A percentile compares a stretch with the other conserved stretches of the same genome.
phyloP scores from a whole-genome alignment of 2,888 invertebrate genomes.

The Baronia brevicornis region DNA sequence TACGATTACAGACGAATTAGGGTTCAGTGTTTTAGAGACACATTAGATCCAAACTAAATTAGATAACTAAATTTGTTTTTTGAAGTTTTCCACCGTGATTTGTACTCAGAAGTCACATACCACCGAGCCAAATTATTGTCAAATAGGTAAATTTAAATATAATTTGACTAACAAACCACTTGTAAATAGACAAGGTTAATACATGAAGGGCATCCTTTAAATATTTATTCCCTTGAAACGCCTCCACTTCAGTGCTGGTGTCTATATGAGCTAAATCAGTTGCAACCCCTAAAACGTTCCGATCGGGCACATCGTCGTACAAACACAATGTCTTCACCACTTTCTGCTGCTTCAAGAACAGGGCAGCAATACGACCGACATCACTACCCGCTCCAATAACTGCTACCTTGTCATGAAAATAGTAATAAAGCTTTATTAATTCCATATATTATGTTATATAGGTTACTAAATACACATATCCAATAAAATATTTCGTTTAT shows the following conservation, averaged over 20 bases:
- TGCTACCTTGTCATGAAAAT: conserved; percentile 35
- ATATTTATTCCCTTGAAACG: conserved; percentile 51
- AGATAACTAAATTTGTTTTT: too few relatives aligned
- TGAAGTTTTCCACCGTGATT: too few relatives aligned
- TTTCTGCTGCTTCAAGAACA: conserved; percentile 57
- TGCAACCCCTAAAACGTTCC: conserved; percentile 48
- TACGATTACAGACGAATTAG: too few relatives aligned
- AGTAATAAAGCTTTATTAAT: too few relatives aligned
- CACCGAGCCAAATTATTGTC: too few relatives aligned
- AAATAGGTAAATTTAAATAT: background rate
- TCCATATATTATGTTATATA: too few relatives aligned
- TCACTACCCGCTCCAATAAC: conserved; percentile 60
- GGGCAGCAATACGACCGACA: conserved; percentile 46
- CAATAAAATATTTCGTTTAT: too few relatives aligned
- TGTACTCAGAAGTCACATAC: too few relatives aligned
- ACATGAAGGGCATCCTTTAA: conserved; percentile 45
- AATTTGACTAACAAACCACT: background rate
- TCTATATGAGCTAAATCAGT: conserved; percentile 61
- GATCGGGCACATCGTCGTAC: conserved; percentile 45
- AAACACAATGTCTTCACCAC: conserved; percentile 44
- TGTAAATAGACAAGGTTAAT: conserved; percentile 8
- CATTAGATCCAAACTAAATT: too few relatives aligned
- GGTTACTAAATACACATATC: too few relatives aligned
- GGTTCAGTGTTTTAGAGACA: too few relatives aligned
- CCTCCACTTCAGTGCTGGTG: conserved; percentile 50